These are phyloP conservation scores for Diglossa cyanea DNA, from an alignment of 2,797 vertebrate genomes.

Conservation along the genomic window DNA sequence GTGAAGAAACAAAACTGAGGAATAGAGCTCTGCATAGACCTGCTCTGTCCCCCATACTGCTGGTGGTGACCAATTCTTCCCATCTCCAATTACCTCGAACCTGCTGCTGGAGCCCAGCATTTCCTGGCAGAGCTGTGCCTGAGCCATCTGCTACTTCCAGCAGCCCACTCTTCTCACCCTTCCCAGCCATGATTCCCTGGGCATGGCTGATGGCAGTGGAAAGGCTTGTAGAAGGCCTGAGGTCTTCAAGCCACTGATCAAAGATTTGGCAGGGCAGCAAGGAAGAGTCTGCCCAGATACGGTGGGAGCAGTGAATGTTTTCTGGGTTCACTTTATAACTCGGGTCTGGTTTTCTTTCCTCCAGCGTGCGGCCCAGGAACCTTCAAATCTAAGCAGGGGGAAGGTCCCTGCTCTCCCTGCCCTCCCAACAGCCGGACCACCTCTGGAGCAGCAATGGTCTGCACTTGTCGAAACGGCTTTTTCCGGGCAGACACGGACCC, in stretches of 20 bases:
- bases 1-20: background rate
- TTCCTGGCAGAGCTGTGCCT: background rate
- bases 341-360: background rate
- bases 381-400: constrained; percentile 95
- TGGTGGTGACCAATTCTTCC: background rate
- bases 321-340: background rate
- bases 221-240: background rate
- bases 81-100: accelerated
- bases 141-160: background rate
- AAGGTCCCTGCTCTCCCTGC: constrained; percentile 87
- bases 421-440: constrained; percentile 90
- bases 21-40: background rate
- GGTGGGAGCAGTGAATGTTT: background rate
- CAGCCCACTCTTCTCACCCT: background rate
- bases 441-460: constrained; percentile 85
- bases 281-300: background rate
- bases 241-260: background rate
- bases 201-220: accelerated
- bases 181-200: accelerated
- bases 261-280: background rate
- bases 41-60: accelerated
- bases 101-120: background rate
- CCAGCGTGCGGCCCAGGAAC: constrained; percentile 89
- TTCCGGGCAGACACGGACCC: constrained; percentile 90
- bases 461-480: constrained; percentile 88